Percentiles rank a stretch among this genome's conserved stretches.
Evolutionary conservation across 2,113 vertebrate species (phyloP).

Genomic region (Syngnathus floridae): DNA sequence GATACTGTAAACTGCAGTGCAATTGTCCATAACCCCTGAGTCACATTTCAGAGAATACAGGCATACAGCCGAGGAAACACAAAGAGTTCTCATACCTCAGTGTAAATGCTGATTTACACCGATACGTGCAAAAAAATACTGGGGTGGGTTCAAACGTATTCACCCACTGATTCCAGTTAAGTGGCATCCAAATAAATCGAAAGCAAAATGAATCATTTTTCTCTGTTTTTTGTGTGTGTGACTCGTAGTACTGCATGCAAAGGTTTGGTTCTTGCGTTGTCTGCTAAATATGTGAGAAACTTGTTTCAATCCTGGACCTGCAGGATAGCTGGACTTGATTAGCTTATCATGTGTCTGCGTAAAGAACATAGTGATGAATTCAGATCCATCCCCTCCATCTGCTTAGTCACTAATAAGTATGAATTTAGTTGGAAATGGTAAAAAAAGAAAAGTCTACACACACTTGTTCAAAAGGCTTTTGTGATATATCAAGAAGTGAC

Average conservation of each 20-base stretch:
- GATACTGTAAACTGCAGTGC: constrained; percentile 66
- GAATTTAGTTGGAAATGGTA: background rate
- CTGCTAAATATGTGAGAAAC: background rate
- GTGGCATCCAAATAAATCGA: background rate
- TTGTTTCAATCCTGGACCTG: background rate
- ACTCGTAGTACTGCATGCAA: background rate
- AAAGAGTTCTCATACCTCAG: constrained; percentile 41
- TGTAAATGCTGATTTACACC: constrained; percentile 42
- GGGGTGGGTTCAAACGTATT: background rate
- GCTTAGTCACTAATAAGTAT: background rate
- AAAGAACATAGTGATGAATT: background rate
- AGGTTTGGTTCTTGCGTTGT: background rate
- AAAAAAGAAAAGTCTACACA: background rate
- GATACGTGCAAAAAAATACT: constrained; percentile 23
- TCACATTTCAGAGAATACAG: constrained; percentile 84
- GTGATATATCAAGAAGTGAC: background rate
- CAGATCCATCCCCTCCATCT: background rate
- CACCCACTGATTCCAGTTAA: background rate
- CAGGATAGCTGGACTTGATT: constrained; percentile 3
- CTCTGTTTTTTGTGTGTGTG: background rate
- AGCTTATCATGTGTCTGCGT: background rate
- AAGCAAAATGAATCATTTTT: background rate
- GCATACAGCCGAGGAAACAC: constrained; percentile 55
- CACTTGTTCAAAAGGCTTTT: background rate
- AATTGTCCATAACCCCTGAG: constrained; percentile 92